phyloP scores from a whole-genome alignment of 1,140 invertebrate genomes.

The Orchestia grillus region DNA sequence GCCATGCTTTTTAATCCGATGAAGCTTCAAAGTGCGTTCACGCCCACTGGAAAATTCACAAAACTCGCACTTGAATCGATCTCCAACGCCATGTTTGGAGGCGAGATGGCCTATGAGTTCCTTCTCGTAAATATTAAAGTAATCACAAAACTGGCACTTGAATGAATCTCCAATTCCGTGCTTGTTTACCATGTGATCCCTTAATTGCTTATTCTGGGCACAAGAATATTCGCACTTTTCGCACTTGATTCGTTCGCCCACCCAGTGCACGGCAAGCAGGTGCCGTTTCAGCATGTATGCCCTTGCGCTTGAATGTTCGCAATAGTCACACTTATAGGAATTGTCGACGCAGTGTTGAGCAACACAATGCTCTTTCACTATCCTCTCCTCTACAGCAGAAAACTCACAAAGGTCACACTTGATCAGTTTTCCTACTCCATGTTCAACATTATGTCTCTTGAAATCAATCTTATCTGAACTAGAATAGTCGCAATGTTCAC shows the following conservation, averaged over 20 bases:
- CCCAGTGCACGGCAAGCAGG: neutral
- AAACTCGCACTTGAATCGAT: neutral
- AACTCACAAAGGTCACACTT: neutral
- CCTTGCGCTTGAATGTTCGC: neutral
- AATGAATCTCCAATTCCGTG: neutral
- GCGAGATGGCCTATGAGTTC: neutral
- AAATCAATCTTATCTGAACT: neutral
- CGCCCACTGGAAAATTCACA: slow-evolving; percentile 52
- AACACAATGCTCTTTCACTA: neutral
- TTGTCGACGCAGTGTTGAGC: neutral
- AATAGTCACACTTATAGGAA: neutral
- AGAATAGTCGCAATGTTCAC: neutral
- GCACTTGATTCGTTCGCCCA: neutral
- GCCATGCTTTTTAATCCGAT: neutral
- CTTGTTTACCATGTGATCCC: neutral
- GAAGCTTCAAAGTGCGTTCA: slow-evolving; percentile 67
- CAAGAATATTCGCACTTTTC: neutral
- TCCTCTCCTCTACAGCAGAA: neutral
- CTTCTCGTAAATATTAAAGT: neutral
- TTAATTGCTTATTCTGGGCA: neutral
- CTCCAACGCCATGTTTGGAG: slow-evolving; percentile 35
- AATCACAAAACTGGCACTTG: neutral
- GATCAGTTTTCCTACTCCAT: neutral
- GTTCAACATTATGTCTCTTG: neutral
- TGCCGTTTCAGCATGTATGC: neutral